Evolutionary conservation across 2,888 invertebrate species (phyloP), one percentile per base, ranked within the genome.

Genomic region (Lydus trimaculatus): DNA sequence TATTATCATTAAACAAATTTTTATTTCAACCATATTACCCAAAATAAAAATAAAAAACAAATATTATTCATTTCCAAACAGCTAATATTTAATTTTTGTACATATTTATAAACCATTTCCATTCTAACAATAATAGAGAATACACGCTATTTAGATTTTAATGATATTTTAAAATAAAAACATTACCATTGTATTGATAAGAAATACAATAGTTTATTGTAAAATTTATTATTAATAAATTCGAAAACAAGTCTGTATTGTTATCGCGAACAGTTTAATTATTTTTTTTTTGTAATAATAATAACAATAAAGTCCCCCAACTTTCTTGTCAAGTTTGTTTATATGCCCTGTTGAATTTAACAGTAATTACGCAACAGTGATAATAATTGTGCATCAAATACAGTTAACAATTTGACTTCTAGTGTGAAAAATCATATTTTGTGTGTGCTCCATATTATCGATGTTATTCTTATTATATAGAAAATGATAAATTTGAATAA

Each of bases 321-420:
- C 11, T 52, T 52, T 23, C 52, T 52, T 56, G 7, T n/a, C 15
- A 15, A 15, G 15, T 25, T 28, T 28, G 52, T 56, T 56, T 56
- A 15, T 56, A 56, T 56, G 56, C 56, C 56, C 56, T 56, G 56
- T 56, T 56, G 25, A 64, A 15, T 43, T 31, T 61, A 63, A 58
- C 59, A 58, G 58, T 63, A 52, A 65, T 65, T 61, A 56, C 59
- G 65, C 61, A 65, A 65, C 31, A 33, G 56, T 61, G 59, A 59
- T 65, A 59, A 59, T 66, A 61, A 59, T 61, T 56, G 48, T 52
- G 23, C 9, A 28, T 13, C 11, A 39, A 59, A 61, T n/a, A 56
- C 65, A 69, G 69, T 69, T 65, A 65, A 25, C 65, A 31, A 20
- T 56, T 58, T 52, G n/a, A 58, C 25, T 59, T 36, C 56, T 43